Percentiles rank a stretch among this genome's conserved stretches.
Conservation (phyloP, 92 coral and sea anemone genomes). For the Epizoanthus ramosus region DNA sequence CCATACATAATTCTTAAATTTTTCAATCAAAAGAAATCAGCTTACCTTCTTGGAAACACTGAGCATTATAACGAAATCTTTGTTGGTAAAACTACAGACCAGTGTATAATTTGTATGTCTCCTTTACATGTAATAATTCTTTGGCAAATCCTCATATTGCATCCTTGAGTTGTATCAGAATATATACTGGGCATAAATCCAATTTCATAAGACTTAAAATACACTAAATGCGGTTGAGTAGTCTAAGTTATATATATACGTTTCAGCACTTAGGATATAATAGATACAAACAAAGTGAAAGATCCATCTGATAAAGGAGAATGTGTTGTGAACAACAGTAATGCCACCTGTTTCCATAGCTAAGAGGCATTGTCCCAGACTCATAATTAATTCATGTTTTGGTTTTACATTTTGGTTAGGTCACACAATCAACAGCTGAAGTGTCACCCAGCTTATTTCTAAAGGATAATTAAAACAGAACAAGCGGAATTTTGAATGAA, state of each 20-base stretch:
- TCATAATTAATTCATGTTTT: constrained; percentile 10
- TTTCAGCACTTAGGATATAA: too few relatives aligned
- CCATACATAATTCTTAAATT: background rate
- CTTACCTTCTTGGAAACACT: constrained; percentile 13
- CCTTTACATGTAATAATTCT: too few relatives aligned
- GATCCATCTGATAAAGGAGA: background rate
- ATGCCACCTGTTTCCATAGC: constrained; percentile 34
- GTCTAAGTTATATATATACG: too few relatives aligned
- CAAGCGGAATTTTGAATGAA: background rate
- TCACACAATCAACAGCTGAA: constrained; percentile 1
- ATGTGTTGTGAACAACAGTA: background rate
- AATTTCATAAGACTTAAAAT: too few relatives aligned
- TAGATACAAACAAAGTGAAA: too few relatives aligned
- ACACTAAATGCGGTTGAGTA: too few relatives aligned
- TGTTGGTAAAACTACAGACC: background rate
- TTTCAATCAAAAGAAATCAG: background rate
- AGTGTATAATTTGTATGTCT: too few relatives aligned
- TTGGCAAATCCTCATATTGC: too few relatives aligned
- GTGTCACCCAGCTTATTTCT: background rate
- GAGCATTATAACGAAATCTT: background rate
- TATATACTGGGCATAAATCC: too few relatives aligned
- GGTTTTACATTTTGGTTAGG: background rate
- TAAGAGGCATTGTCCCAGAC: background rate
- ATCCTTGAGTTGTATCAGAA: too few relatives aligned
- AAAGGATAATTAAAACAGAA: background rate